Evolutionary conservation across 2,888 invertebrate species (phyloP), one percentile per base, ranked within the genome.

Genomic region (Sphecodes monilicornis): DNA sequence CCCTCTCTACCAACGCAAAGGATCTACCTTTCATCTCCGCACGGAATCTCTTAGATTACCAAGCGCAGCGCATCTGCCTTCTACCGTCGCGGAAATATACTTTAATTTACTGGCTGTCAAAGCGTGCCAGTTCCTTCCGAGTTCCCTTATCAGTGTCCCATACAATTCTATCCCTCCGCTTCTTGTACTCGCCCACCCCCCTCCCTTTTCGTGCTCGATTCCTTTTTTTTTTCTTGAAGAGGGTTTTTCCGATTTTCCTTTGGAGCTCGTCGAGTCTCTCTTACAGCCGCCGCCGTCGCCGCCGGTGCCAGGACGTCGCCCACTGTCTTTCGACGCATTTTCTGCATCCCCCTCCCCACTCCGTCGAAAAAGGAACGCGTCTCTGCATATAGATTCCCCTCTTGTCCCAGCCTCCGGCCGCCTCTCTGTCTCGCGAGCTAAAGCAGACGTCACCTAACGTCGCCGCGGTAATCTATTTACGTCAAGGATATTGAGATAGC

Each of bases 101-200:
- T 89, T 89, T 89, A 89, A 89, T 89, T 89, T 89, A 89, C 89
- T 77, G 87, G 89, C 89, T 89, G 89, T 89, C 89, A 89, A 89
- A 89, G 89, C 89, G 83, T 85, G 89, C 89, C 89, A 89, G 88
- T 82, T 89, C 83, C 89, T 84, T 78, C 83, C 75, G 82, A 82
- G 85, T 78, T 76, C 86, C 86, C 88, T 89, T 89, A 89, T 89
- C 89, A 86, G 87, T 81, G 81, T 82, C 83, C 80, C 83, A 81
- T 83, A 80, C 82, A 78, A 69, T 84, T 86, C 84, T 77, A 76
- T 75, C 70, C 79, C 82, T 57, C 72, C 73, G 50, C 54, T 41
- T 26, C 32, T 22, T 22, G 50, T 46, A 18, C 60, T 0, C 26
- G 3, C 46, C 13, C 1, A 1, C 26, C 3, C 26, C 32, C 41